Evolutionary conservation across 2,797 vertebrate genomes (phyloP).

Genomic region (Australoheros facetus): DNA sequence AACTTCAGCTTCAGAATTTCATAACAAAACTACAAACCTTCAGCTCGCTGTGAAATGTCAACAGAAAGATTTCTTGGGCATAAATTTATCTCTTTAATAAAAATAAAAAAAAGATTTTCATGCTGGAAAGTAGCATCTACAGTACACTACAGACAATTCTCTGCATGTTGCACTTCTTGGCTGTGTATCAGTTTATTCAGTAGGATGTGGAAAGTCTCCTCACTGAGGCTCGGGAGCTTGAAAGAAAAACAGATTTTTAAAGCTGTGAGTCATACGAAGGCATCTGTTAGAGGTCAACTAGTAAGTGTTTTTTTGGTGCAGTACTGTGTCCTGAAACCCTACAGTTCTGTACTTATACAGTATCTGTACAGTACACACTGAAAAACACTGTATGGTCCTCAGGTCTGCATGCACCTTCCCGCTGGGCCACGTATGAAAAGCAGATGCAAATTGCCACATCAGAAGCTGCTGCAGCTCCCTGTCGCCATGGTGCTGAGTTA

Average conservation of each 20-base stretch:
- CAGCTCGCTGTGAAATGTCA: neutral
- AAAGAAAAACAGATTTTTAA: constrained; percentile 9
- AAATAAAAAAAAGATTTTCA: neutral
- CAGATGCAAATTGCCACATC: constrained; percentile 59
- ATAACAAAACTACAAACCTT: neutral
- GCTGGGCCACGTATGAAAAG: constrained; percentile 41
- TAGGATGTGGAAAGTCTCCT: neutral
- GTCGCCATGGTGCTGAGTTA: constrained; percentile 62
- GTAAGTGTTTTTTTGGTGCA: neutral
- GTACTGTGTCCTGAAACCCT: neutral
- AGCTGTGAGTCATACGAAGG: constrained; percentile 38
- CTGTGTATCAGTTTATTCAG: neutral
- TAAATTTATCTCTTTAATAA: neutral
- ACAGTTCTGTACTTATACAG: neutral
- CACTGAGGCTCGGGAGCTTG: neutral
- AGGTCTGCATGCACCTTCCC: neutral
- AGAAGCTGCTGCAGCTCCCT: constrained; percentile 38
- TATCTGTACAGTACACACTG: neutral
- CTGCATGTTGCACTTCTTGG: neutral
- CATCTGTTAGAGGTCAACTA: neutral
- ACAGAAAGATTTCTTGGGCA: neutral
- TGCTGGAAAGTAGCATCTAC: neutral
- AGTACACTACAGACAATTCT: neutral
- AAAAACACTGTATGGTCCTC: neutral
- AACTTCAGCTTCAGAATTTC: neutral